Base-by-base conservation (phyloP, 2,888 invertebrate genomes). In the Tipula confusa region DNA sequence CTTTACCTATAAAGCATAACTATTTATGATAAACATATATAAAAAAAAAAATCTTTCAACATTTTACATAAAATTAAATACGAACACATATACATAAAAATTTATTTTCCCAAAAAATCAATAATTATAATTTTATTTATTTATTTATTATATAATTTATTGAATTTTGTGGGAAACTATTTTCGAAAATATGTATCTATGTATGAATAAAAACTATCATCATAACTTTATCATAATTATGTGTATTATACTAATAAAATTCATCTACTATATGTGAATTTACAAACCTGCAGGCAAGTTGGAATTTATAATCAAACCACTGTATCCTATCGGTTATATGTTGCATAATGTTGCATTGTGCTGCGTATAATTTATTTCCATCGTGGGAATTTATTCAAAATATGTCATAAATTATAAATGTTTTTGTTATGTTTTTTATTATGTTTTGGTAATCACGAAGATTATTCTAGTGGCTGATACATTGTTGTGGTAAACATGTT, bases 61-160 rank as follows among this genome's bases (percentile, higher is more conserved):
- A 64, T 18, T 64, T 64, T 64, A 64, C 64, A 64, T 64, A 64
- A 64, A 64, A 64, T 24, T 64, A 64, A 18, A 64, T 64, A 64
- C 64, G 11, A 9, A 64, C 4, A 24, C 64, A 64, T 64, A 64
- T 24, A 9, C 36, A 43, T 43, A 43, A 13, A 64, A 13, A 43
- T 64, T 7, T 64, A 24, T 43, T 43, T 64, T 64, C 24, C 64
- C 64, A 9, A 64, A 64, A 64, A 64, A 64, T 64, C 64, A 64
- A 64, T 64, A 64, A 64, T 64, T 64, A 64, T 64, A 64, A 64
- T 64, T 64, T 64, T 64, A 64, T 64, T 64, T 64, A 64, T 64
- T 64, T 64, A 64, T 64, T 64, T 64, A 64, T n/a, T n/a, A n/a
- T n/a, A n/a, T 64, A 64, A 64, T 64, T 64, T 64, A 64, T 64